Base-by-base conservation (phyloP, 2,113 vertebrate species). In the Pseudorasbora parva region DNA sequence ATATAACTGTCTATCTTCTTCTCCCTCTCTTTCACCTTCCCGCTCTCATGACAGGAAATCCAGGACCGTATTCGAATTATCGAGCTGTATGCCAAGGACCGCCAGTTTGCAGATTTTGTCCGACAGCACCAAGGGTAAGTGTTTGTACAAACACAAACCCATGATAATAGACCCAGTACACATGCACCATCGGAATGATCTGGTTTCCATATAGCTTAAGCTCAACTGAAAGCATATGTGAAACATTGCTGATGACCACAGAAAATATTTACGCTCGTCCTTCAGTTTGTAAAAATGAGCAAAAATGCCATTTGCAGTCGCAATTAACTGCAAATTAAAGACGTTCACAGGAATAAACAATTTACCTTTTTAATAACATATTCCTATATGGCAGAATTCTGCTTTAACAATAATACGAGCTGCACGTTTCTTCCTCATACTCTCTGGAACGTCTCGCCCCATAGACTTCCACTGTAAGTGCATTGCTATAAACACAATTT, bases 71-170 rank as follows among this genome's bases (percentile, higher is more conserved):
- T 97, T 90, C 95, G 95, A 91, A 95, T 98, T 89, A 92, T 98
- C 86, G 95, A 98, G 86, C 87, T 97, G 57, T 97, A 95, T 8
- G 87, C 95, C 87, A 95, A 93, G 79, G 97, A 98, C 81, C 93
- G 94, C 25, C 94, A 96, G 85, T 97, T 96, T 87, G 94, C 95
- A 62, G 96, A 97, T 83, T 97, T 98, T 88, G 92, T 97, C 83
- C 94, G 93, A 89, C 95, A 97, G 86, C 96, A 96, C 85, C 95
- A 96, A 93, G 95, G 95, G 96, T 98, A 92, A 99, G 97, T 94
- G 23, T 78, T 19, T 64, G 21, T 49, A 49, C 54, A 9, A 19
- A 33, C 12, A 49, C 41, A 74, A 27, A 25, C 33, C 14, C 15
- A 12, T 30, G 69, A 72, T 71, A 14, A 73, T 45, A 27, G 2